phyloP scores from a whole-genome alignment of 2,888 invertebrate genomes.

The Hydraecia micacea region DNA sequence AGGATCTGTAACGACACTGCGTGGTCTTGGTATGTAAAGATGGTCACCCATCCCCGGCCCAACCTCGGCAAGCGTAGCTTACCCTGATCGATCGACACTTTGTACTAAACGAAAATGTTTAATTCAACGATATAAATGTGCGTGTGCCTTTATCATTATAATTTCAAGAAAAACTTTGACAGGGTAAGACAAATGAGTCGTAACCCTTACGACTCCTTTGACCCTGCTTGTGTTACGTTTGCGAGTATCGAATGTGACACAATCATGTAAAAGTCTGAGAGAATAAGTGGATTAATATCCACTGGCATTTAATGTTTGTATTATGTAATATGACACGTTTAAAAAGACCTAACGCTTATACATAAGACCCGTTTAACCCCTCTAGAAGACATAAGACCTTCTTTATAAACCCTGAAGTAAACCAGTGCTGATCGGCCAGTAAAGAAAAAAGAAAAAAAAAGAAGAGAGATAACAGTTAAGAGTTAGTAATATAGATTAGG shows the following conservation, averaged over 20 bases:
- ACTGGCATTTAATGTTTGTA: not conserved
- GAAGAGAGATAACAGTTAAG: not conserved
- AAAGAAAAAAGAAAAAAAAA: not conserved
- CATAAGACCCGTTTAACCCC: not conserved
- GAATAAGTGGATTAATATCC: conserved; percentile 2
- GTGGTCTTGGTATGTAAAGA: not conserved
- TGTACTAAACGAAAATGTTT: not conserved
- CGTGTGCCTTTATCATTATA: conserved; percentile 7
- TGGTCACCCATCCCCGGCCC: not conserved
- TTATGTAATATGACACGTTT: not conserved
- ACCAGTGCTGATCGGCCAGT: no score
- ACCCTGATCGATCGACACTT: not conserved
- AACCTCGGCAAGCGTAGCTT: not conserved
- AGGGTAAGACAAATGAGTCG: conserved; percentile 35
- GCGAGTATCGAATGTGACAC: not conserved
- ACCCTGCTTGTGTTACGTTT: not conserved
- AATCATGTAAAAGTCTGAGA: not conserved
- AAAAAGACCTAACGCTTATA: not conserved
- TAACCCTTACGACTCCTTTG: conserved; percentile 25
- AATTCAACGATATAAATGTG: not conserved
- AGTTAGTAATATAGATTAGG: not conserved
- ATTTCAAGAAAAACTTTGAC: conserved; percentile 25
- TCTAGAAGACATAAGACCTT: no score
- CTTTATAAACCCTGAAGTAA: not conserved
- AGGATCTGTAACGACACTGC: not conserved